These are phyloP conservation scores for Dynastes tityus DNA, from an alignment of 2,888 invertebrate species.

Conservation along the genomic window DNA sequence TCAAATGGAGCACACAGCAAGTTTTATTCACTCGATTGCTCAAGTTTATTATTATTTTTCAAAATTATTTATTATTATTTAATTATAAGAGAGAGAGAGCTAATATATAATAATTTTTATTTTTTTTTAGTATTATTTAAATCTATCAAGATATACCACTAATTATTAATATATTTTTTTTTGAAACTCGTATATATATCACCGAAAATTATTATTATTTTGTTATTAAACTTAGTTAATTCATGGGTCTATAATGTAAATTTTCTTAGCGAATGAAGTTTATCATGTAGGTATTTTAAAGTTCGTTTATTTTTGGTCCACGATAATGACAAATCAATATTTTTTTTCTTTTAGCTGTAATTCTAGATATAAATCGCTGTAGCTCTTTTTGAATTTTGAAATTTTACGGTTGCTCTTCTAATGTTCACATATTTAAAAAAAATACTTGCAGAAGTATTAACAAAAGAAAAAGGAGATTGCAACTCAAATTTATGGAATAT, in stretches of 20 bases:
- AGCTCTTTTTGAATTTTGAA: too few species aligned
- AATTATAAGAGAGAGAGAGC: neutral
- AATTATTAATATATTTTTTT: neutral
- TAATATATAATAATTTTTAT: neutral
- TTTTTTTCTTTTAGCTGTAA: neutral
- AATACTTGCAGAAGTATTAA: too few species aligned
- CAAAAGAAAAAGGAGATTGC: too few species aligned
- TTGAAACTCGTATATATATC: neutral
- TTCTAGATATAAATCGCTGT: too few species aligned
- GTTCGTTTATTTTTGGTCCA: conserved; percentile 23
- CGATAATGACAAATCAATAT: conserved; percentile 11
- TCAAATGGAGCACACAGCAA: conserved; percentile 19
- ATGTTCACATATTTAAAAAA: too few species aligned
- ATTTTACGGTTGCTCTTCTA: too few species aligned
- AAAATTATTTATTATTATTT: conserved; percentile 14
- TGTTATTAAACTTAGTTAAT: too few species aligned
- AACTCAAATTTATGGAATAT: too few species aligned
- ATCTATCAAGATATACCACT: neutral
- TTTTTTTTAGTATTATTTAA: neutral
- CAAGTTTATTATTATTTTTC: neutral
- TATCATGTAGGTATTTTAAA: neutral
- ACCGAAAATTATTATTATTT: too few species aligned
- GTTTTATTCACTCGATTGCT: neutral
- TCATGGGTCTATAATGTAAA: neutral
- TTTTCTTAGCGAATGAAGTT: conserved; percentile 1